Conservation (phyloP, 2,113 vertebrate species). For the Dryoscopus gambensis region DNA sequence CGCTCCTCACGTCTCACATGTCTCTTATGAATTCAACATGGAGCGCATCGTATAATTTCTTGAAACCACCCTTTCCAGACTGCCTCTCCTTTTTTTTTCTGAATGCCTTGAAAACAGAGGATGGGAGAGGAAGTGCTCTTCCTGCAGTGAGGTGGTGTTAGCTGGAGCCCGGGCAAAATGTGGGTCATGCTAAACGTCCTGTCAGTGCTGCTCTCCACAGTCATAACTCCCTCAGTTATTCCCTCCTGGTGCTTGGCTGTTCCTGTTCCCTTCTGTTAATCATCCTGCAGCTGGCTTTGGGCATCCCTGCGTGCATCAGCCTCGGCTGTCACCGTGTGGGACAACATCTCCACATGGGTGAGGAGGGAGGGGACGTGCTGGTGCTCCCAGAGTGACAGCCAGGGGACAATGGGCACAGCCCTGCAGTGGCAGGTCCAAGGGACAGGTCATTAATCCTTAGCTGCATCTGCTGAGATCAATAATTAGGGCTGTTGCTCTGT, state of each 20-base stretch:
- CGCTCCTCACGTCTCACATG: not conserved
- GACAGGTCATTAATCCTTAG: not conserved
- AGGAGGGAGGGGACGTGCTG: rapidly evolving
- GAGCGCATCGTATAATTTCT: not conserved
- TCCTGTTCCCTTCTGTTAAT: not conserved
- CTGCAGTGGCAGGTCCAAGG: rapidly evolving
- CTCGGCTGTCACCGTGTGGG: rapidly evolving
- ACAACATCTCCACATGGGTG: not conserved
- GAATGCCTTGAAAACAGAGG: not conserved
- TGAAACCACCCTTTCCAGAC: not conserved
- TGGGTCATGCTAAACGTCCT: not conserved
- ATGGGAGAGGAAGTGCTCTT: not conserved
- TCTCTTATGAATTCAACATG: not conserved
- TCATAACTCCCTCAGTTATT: not conserved
- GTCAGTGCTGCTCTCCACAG: not conserved
- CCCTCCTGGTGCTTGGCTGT: not conserved
- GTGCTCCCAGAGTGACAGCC: not conserved
- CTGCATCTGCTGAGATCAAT: not conserved
- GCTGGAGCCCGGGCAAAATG: not conserved
- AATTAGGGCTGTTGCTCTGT: not conserved
- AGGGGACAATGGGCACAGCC: rapidly evolving
- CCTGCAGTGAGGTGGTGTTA: not conserved
- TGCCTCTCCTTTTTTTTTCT: not conserved
- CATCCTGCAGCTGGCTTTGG: not conserved
- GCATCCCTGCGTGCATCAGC: not conserved